A percentile compares a stretch with the other conserved stretches of the same genome.
Conservation (phyloP, 2,797 vertebrate species). For the Ciconia nigra region DNA sequence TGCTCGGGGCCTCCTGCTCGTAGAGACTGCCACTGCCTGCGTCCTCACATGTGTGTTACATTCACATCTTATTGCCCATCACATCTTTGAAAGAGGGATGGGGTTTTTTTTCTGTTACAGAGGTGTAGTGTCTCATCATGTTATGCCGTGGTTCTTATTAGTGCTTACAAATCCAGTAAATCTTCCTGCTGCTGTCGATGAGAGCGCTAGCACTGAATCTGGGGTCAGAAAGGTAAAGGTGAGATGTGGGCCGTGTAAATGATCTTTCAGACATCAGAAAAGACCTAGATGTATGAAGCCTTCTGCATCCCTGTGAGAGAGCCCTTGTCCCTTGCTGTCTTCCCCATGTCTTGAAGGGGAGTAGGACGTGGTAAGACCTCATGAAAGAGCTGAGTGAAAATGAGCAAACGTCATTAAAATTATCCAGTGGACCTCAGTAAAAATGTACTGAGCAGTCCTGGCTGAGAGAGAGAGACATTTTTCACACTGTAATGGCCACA, state of each 20-base stretch:
- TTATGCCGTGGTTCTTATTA: background rate
- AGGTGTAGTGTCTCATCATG: background rate
- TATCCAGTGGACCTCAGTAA: slow-evolving; percentile 11
- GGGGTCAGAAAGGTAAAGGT: background rate
- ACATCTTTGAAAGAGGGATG: background rate
- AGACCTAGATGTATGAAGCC: background rate
- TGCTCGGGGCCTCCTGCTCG: background rate
- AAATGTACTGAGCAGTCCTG: slow-evolving; percentile 25
- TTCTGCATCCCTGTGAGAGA: background rate
- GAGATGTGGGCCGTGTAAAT: background rate
- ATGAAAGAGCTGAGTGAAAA: slow-evolving; percentile 17
- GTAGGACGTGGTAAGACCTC: background rate
- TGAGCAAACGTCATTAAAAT: slow-evolving; percentile 14
- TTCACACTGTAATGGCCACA: slow-evolving; percentile 45
- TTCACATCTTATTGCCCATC: background rate
- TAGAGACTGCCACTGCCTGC: background rate
- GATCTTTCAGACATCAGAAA: background rate
- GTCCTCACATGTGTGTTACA: fast-evolving
- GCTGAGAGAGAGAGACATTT: slow-evolving; percentile 33
- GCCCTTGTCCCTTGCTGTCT: background rate
- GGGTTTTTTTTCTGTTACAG: background rate
- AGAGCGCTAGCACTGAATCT: background rate
- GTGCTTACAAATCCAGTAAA: background rate
- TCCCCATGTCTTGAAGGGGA: background rate
- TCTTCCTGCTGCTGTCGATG: background rate